A percentile compares a stretch with the other conserved stretches of the same genome.
phyloP scores from a whole-genome alignment of 2,888 invertebrate genomes.

The Papilio gigon region DNA sequence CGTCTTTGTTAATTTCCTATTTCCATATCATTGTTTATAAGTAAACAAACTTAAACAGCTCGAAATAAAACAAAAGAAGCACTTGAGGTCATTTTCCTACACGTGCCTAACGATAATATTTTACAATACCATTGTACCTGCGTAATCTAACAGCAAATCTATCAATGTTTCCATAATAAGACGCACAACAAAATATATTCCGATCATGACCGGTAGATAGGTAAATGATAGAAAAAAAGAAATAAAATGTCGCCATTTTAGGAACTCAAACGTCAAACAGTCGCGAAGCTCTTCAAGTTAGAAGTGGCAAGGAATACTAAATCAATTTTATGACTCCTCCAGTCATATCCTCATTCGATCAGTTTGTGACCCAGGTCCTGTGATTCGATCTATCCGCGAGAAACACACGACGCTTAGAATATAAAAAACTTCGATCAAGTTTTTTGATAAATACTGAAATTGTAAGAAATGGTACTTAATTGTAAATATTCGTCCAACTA shows the following conservation, averaged over 20 bases:
- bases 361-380: slow-evolving; percentile 7
- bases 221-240: slow-evolving; percentile 25
- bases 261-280: slow-evolving; percentile 25
- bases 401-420: background rate
- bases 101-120: background rate
- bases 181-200: slow-evolving; percentile 12
- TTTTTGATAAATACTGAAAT: background rate
- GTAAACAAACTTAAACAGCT: no score
- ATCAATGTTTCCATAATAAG: background rate
- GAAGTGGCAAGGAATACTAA: slow-evolving; percentile 28
- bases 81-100: background rate
- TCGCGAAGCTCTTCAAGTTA: slow-evolving; percentile 9
- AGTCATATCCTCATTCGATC: slow-evolving; percentile 24
- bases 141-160: background rate
- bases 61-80: background rate
- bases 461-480: background rate
- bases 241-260: slow-evolving; percentile 24
- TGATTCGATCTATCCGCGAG: slow-evolving; percentile 19
- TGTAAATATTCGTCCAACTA: no score
- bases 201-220: slow-evolving; percentile 15
- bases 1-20: slow-evolving; percentile 25
- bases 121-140: background rate
- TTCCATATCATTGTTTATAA: slow-evolving; percentile 8
- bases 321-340: slow-evolving; percentile 26
- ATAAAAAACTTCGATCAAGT: background rate